Conservation (phyloP, 1,140 invertebrate species). For the Caenorhabditis remanei region DNA sequence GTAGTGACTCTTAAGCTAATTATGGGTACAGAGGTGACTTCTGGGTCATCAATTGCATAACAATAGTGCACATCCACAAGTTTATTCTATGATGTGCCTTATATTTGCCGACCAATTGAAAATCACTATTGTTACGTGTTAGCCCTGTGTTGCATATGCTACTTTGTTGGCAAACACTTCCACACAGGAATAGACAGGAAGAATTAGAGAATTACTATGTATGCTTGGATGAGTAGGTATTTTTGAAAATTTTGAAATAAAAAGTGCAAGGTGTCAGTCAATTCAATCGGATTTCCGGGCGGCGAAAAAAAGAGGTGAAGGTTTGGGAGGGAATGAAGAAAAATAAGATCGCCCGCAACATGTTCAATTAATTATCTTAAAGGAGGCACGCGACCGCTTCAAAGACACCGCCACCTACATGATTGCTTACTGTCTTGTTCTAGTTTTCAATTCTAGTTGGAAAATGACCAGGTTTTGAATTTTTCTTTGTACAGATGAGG, state of each 20-base stretch:
- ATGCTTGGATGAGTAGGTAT: neutral
- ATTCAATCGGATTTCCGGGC: slow-evolving; percentile 27
- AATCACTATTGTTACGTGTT: slow-evolving; percentile 44
- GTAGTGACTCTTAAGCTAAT: slow-evolving; percentile 6
- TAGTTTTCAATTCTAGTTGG: neutral
- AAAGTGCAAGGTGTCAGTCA: slow-evolving; percentile 41
- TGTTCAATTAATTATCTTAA: slow-evolving; percentile 57
- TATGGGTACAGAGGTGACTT: slow-evolving; percentile 1
- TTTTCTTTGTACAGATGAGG: neutral
- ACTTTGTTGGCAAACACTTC: slow-evolving; percentile 31
- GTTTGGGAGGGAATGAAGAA: neutral
- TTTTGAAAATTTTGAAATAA: neutral
- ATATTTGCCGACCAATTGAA: slow-evolving; percentile 48
- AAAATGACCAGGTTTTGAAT: neutral
- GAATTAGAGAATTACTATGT: neutral
- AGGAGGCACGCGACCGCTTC: slow-evolving; percentile 47
- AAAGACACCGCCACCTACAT: slow-evolving; percentile 53
- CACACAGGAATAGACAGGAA: neutral
- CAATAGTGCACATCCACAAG: slow-evolving; percentile 30
- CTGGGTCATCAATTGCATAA: slow-evolving; percentile 46
- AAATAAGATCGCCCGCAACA: slow-evolving; percentile 32
- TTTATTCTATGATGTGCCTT: slow-evolving; percentile 52
- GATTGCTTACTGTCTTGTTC: slow-evolving; percentile 53
- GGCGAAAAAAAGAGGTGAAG: neutral
- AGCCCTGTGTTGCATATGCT: neutral